Conservation (phyloP, 2,888 invertebrate genomes). For the Dichetophora obliterata region DNA sequence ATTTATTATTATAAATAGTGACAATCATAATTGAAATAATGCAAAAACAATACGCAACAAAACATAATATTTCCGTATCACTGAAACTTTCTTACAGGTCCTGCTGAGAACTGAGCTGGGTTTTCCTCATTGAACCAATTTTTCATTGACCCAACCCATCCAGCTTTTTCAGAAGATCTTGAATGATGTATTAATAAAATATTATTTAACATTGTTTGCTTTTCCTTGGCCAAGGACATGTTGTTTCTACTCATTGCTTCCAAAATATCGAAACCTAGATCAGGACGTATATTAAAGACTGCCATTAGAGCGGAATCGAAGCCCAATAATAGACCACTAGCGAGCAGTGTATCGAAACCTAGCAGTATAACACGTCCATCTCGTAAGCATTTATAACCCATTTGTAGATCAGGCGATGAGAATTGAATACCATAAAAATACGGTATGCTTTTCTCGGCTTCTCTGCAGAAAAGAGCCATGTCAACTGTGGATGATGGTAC, state of each 20-base stretch:
- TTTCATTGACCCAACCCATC: constrained; percentile 47
- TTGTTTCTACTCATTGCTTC: constrained; percentile 69
- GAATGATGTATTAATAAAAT: constrained; percentile 43
- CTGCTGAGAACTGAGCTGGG: constrained; percentile 17
- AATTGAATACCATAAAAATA: constrained; percentile 87
- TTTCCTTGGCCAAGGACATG: constrained; percentile 38
- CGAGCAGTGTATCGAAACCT: constrained; percentile 76
- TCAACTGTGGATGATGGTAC: constrained; percentile 72
- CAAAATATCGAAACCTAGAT: constrained; percentile 73
- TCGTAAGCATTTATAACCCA: constrained; percentile 75
- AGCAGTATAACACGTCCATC: constrained; percentile 74
- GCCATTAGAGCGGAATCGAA: constrained; percentile 82
- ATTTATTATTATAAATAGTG: too few species aligned
- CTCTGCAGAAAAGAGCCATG: constrained; percentile 79
- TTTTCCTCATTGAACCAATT: constrained; percentile 49
- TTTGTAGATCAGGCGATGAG: constrained; percentile 80
- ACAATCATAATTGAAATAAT: too few species aligned
- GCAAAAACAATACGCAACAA: neutral
- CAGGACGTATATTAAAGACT: constrained; percentile 77
- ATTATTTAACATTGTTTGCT: constrained; percentile 45
- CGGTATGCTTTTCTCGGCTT: constrained; percentile 76
- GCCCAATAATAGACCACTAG: constrained; percentile 77
- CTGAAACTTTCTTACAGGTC: constrained; percentile 43
- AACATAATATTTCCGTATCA: neutral
- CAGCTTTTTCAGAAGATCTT: constrained; percentile 6